phyloP scores from a whole-genome alignment of 1,140 invertebrate species.

The Acyrthosiphon pisum region DNA sequence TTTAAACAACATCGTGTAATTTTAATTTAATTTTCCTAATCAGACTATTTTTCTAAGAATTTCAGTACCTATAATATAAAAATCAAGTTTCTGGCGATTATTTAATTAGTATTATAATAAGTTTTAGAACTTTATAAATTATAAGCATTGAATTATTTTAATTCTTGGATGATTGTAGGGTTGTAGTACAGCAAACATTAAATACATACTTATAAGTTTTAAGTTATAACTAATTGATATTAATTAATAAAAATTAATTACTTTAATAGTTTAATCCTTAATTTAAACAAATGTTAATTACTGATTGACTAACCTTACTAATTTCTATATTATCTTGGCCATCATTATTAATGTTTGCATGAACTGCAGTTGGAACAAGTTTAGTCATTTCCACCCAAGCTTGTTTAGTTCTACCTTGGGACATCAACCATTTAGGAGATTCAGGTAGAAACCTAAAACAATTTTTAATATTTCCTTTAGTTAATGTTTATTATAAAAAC shows the following conservation, averaged over 20 bases:
- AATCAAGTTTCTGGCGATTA: no score
- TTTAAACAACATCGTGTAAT: no score
- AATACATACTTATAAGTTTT: no score
- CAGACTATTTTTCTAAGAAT: no score
- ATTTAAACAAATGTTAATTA: not conserved
- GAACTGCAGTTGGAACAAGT: constrained; percentile 55
- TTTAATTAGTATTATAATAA: no score
- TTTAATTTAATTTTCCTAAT: no score
- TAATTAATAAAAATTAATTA: not conserved
- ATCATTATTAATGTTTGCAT: not conserved
- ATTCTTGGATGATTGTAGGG: no score
- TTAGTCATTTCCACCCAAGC: constrained; percentile 61
- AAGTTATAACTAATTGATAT: no score
- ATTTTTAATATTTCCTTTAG: not conserved
- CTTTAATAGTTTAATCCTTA: not conserved
- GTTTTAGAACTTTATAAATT: no score
- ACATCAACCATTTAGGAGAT: constrained; percentile 65
- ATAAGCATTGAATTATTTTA: no score
- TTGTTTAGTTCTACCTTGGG: constrained; percentile 62
- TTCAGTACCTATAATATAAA: no score
- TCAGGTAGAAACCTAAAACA: constrained; percentile 64
- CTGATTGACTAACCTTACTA: not conserved
- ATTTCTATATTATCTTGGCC: not conserved
- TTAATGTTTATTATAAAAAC: not conserved
- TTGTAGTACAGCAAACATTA: no score